Evolutionary conservation across 2,113 vertebrate species (phyloP), one percentile per base, ranked within the genome.

Genomic region (Pantherophis guttatus): DNA sequence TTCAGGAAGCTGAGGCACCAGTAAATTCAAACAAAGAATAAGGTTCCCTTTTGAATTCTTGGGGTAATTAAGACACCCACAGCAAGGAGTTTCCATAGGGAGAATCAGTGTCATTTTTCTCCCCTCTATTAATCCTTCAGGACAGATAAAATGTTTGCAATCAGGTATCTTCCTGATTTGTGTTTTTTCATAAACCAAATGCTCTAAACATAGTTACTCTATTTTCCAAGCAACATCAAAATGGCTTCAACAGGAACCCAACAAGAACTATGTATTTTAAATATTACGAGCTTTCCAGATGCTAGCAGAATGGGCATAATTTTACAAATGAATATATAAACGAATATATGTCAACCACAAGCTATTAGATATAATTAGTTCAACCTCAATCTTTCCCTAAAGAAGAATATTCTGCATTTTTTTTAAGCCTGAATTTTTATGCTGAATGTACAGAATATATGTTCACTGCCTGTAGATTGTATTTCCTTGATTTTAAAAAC

Each of bases 321-420:
- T 94, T 94, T 90, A 92, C 13, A 93, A 94, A 75, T 48, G 11
- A 59, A 92, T 95, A 94, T 87, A 93, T n/a, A 94, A 94, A 94
- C 87, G 95, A 95, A 95, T 90, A 93, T 6, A 94, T 33, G 23
- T 50, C 58, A 95, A 91, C 10, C 86, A 33, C 91, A 95, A 95
- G 55, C 50, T 95, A 94, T 94, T 94, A 94, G 85, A 54, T 81
- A 91, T 48, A 26, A 94, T 92, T 55, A 95, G 58, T 91, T 94
- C 86, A 95, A 91, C 12, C 87, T 94, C 90, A 93, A 65, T 94
- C 93, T 93, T 95, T 44, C 81, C 92, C 94, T 55, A 95, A 95
- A 94, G 59, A 17, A 95, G 53, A 96, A 92, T 44, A 93, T 93
- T 93, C n/a, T 33, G n/a, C 86, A 94, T 93, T 95, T 95, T 95